Evolutionary conservation across 1,140 invertebrate genomes (phyloP).

Genomic region (Brachionus rubens): DNA sequence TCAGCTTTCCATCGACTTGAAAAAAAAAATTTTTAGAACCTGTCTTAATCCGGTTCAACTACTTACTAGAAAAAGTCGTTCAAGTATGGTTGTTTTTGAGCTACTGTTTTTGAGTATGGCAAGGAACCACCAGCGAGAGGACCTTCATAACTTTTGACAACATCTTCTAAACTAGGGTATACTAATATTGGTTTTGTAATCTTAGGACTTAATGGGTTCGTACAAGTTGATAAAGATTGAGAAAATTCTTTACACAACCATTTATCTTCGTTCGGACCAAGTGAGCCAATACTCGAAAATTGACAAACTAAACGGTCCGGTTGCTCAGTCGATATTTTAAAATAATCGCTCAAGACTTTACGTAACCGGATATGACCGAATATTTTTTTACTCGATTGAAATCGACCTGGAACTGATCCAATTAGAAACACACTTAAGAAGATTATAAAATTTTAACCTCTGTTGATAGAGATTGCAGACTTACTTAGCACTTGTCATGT

Average conservation of each 20-base stretch:
- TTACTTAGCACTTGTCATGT: conserved; percentile 74
- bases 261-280: conserved; percentile 69
- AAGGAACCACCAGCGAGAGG: conserved; percentile 78
- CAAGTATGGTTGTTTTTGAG: conserved; percentile 82
- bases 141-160: conserved; percentile 76
- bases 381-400: conserved; percentile 60
- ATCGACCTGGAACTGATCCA: conserved; percentile 76
- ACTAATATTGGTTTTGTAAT: conserved; percentile 53
- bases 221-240: conserved; percentile 60
- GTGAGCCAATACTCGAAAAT: conserved; percentile 82
- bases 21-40: not conserved
- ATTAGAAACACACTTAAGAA: conserved; percentile 74
- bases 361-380: conserved; percentile 74
- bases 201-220: conserved; percentile 47
- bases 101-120: conserved; percentile 75
- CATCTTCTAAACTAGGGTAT: conserved; percentile 75
- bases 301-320: conserved; percentile 70
- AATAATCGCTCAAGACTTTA: conserved; percentile 54
- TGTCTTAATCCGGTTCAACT: not conserved
- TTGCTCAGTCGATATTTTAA: conserved; percentile 51
- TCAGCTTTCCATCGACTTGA: conserved; percentile 45
- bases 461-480: too few relatives aligned
- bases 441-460: conserved; percentile 34
- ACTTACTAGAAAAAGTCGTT: conserved; percentile 73
- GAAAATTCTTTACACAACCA: conserved; percentile 70